phyloP scores from a whole-genome alignment of 2,797 vertebrate genomes.

The Decapterus maruadsi region DNA sequence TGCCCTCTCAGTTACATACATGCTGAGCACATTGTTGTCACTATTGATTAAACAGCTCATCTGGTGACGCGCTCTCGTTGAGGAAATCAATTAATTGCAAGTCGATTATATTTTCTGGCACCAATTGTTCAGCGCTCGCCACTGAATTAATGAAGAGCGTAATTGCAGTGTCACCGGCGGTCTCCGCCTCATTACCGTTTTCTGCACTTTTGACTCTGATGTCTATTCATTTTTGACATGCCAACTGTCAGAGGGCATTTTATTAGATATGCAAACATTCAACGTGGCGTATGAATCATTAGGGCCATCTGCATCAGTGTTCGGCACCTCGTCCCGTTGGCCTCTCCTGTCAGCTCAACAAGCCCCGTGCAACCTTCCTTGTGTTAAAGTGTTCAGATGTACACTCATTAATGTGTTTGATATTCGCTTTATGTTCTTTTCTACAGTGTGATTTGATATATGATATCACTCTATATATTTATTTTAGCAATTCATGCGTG shows the following conservation, averaged over 20 bases:
- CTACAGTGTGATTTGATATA: not conserved
- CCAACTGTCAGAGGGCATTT: constrained; percentile 72
- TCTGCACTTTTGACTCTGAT: constrained; percentile 66
- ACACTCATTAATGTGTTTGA: not conserved
- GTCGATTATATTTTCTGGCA: constrained; percentile 54
- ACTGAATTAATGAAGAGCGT: constrained; percentile 69
- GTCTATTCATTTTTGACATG: constrained; percentile 61
- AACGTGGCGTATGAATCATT: constrained; percentile 48
- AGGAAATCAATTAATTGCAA: constrained; percentile 66
- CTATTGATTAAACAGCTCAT: constrained; percentile 65
- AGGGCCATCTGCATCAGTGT: constrained; percentile 68
- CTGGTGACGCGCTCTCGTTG: constrained; percentile 25
- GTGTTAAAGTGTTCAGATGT: not conserved
- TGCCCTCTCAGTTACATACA: constrained; percentile 60
- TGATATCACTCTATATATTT: not conserved
- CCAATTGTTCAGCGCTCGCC: constrained; percentile 68
- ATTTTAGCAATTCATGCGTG: not conserved
- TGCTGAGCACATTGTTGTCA: constrained; percentile 68
- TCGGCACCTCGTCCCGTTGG: not conserved
- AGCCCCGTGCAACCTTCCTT: not conserved
- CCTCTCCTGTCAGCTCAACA: not conserved
- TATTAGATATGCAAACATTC: constrained; percentile 62
- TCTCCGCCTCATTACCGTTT: constrained; percentile 54
- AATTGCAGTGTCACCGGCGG: constrained; percentile 64
- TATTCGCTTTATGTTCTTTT: not conserved